Base-by-base conservation (phyloP, 2,113 vertebrate genomes). In the Dunckerocampus dactyliophorus region DNA sequence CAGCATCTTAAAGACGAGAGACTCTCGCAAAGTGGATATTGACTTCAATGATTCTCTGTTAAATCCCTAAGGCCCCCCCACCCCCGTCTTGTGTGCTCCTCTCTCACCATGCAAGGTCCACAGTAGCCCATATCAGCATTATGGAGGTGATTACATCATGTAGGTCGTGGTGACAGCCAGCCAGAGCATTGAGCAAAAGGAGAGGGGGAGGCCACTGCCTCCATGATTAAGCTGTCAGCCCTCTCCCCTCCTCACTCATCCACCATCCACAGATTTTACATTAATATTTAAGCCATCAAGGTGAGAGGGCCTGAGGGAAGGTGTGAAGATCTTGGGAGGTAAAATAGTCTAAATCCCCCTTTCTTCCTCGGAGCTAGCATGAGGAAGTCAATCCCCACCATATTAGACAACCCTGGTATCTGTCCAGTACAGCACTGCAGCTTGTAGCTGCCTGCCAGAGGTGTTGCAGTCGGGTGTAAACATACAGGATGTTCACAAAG, bases 211-310 rank as follows among this genome's bases (percentile, higher is more conserved):
- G 79, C 80, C 73, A 72, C 71, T 71, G 73, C 77, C 69, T 77
- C 74, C 77, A 81, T 88, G 87, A 90, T 90, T 88, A 82, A 89
- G 88, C 79, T 89, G 88, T 89, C 86, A 88, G 59, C 65, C 74
- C 75, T 75, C 72, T 69, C 63, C 63, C 79, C 55, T 79, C 72
- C 71, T 81, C 79, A 75, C 80, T 78, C 80, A 68, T 71, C 77
- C 76, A 57, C 76, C 71, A 71, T 80, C 82, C 80, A 65, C 64
- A 60, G 66, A 77, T 85, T 87, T 75, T 65, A 72, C 75, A 88
- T 89, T 85, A 90, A 90, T 90, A 89, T 89, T 88, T 87, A 83
- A 89, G 75, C 65, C 69, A 72, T 56, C 17, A 71, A 77, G 82
- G 85, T 84, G 82, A 89, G 81, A 86, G 71, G 84, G 82, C 84